Evolutionary conservation across 1,140 invertebrate genomes (phyloP).

Genomic region (Nephotettix cincticeps): DNA sequence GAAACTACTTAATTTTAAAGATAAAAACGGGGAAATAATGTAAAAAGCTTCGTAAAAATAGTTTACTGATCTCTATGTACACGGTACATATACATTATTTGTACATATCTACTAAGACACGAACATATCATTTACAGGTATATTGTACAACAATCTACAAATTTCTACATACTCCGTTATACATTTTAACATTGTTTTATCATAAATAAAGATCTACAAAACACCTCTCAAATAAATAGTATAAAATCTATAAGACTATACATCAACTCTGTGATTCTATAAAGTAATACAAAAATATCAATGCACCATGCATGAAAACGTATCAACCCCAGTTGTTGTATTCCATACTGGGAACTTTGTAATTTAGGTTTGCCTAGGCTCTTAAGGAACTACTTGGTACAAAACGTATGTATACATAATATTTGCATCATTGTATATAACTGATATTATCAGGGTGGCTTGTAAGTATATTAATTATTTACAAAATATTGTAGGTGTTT

Average conservation of each 20-base stretch:
- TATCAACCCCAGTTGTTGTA: too few species aligned
- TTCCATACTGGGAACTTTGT: too few species aligned
- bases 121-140: slow-evolving; percentile 14
- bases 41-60: slow-evolving; percentile 1
- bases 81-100: slow-evolving; percentile 16
- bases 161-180: slow-evolving; percentile 2
- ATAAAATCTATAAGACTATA: slow-evolving; percentile 14
- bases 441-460: too few species aligned
- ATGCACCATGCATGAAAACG: too few species aligned
- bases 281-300: slow-evolving; percentile 14
- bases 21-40: background rate
- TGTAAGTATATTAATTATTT: too few species aligned
- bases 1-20: too few species aligned
- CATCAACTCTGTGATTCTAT: background rate
- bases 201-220: slow-evolving; percentile 21
- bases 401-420: too few species aligned
- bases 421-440: too few species aligned
- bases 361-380: too few species aligned
- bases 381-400: too few species aligned
- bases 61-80: slow-evolving; percentile 13
- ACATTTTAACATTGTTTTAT: background rate
- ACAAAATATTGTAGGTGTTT: too few species aligned
- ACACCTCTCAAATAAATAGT: background rate
- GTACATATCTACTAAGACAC: slow-evolving; percentile 19
- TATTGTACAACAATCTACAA: slow-evolving; percentile 21